A percentile compares a stretch with the other conserved stretches of the same genome.
Conservation (phyloP, 2,797 vertebrate species). For the Okamejei kenojei region DNA sequence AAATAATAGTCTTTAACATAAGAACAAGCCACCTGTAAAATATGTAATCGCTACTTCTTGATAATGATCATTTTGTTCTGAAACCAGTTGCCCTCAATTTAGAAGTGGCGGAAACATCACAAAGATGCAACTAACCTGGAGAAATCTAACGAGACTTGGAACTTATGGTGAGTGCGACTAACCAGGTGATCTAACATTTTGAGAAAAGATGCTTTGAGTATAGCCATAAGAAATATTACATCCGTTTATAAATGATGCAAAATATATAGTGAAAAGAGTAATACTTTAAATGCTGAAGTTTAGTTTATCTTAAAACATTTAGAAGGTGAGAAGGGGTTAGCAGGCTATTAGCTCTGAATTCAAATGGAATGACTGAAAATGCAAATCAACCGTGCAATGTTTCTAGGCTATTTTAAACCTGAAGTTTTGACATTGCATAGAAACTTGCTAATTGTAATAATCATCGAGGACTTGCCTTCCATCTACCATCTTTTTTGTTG, state of each 20-base stretch:
- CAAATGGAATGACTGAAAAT: not conserved
- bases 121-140: not conserved
- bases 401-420: not conserved
- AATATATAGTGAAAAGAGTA: not conserved
- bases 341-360: not conserved
- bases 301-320: not conserved
- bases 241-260: not conserved
- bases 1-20: not conserved
- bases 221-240: not conserved
- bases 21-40: not conserved
- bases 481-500: not conserved
- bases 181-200: not conserved
- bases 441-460: not conserved
- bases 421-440: conserved; percentile 5
- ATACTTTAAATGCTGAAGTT: not conserved
- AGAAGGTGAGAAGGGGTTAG: not conserved
- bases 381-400: not conserved
- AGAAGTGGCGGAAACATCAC: not conserved
- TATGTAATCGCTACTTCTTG: not conserved
- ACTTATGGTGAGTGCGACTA: not conserved
- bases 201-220: not conserved
- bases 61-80: not conserved
- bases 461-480: not conserved
- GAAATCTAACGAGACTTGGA: not conserved
- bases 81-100: not conserved